Percentiles rank a stretch among this genome's conserved stretches.
Evolutionary conservation across 1,140 invertebrate genomes (phyloP).

Genomic region (Macrosteles quadrilineatus): DNA sequence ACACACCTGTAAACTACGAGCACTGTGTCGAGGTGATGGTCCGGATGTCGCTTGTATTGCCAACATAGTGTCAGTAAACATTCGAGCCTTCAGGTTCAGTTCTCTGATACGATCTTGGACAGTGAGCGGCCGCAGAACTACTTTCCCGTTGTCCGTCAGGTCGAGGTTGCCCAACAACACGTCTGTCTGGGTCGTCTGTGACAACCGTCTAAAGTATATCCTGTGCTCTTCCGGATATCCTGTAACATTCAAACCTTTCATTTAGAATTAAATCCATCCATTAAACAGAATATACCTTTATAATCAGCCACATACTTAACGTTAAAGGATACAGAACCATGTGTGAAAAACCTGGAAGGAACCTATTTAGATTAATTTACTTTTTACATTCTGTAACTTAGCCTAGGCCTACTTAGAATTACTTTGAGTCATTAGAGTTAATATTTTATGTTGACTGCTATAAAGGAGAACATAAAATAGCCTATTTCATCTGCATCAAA

Average conservation of each 20-base stretch:
- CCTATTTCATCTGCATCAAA: too few species aligned
- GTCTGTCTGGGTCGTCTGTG: slow-evolving; percentile 58
- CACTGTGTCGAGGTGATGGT: slow-evolving; percentile 44
- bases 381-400: too few species aligned
- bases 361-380: too few species aligned
- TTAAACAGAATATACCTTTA: too few species aligned
- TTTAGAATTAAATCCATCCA: slow-evolving; percentile 12
- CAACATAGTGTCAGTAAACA: slow-evolving; percentile 57
- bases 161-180: slow-evolving; percentile 54
- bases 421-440: too few species aligned
- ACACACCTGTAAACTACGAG: slow-evolving; percentile 53
- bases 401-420: too few species aligned
- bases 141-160: slow-evolving; percentile 46
- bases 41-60: slow-evolving; percentile 51
- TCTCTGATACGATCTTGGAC: slow-evolving; percentile 57
- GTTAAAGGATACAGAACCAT: neutral
- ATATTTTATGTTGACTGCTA: too few species aligned
- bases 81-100: slow-evolving; percentile 55
- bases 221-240: slow-evolving; percentile 49
- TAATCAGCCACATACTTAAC: too few species aligned
- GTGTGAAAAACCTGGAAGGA: too few species aligned
- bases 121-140: slow-evolving; percentile 52
- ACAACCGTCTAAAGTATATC: slow-evolving; percentile 53
- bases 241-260: too few species aligned
- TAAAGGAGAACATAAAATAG: too few species aligned